Evolutionary conservation across 2,113 vertebrate genomes (phyloP).

Genomic region (Ictalurus furcatus): DNA sequence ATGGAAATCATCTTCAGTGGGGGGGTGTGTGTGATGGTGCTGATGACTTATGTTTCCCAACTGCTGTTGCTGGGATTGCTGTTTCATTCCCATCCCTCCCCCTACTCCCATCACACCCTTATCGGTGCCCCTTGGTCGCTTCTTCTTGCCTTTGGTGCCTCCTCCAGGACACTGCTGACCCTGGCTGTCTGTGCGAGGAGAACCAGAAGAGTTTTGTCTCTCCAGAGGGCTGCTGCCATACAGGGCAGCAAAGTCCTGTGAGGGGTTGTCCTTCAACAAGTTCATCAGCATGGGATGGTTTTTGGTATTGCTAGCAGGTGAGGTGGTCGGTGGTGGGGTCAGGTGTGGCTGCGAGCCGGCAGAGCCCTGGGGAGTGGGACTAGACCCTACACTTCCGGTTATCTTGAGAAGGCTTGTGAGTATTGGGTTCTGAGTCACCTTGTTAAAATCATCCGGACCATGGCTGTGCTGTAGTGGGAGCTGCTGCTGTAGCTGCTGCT

Average conservation of each 20-base stretch:
- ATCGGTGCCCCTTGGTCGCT: slow-evolving; percentile 83
- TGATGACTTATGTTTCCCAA: slow-evolving; percentile 61
- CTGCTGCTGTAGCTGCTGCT: slow-evolving; percentile 63
- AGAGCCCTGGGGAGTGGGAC: slow-evolving; percentile 84
- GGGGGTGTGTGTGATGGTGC: slow-evolving; percentile 73
- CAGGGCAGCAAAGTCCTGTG: slow-evolving; percentile 91
- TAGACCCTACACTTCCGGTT: slow-evolving; percentile 92
- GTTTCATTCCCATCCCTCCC: slow-evolving; percentile 64
- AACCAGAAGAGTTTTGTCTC: slow-evolving; percentile 94
- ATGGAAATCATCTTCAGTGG: slow-evolving; percentile 96
- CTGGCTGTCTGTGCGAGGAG: slow-evolving; percentile 82
- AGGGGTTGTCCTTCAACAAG: slow-evolving; percentile 94
- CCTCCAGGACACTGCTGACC: slow-evolving; percentile 62
- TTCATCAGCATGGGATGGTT: slow-evolving; percentile 99
- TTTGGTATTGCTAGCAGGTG: slow-evolving; percentile 97
- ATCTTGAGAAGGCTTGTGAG: slow-evolving; percentile 97
- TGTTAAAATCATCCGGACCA: slow-evolving; percentile 89
- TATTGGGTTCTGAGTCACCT: slow-evolving; percentile 98
- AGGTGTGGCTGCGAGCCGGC: slow-evolving; percentile 78
- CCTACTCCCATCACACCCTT: slow-evolving; percentile 69
- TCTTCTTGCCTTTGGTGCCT: slow-evolving; percentile 88
- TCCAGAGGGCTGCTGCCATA: slow-evolving; percentile 92
- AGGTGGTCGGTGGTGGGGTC: slow-evolving; percentile 93
- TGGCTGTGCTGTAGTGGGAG: slow-evolving; percentile 82
- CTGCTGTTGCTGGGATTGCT: slow-evolving; percentile 47